Evolutionary conservation across 2,113 vertebrate genomes (phyloP), one percentile per base, ranked within the genome.

Genomic region (Strix uralensis): DNA sequence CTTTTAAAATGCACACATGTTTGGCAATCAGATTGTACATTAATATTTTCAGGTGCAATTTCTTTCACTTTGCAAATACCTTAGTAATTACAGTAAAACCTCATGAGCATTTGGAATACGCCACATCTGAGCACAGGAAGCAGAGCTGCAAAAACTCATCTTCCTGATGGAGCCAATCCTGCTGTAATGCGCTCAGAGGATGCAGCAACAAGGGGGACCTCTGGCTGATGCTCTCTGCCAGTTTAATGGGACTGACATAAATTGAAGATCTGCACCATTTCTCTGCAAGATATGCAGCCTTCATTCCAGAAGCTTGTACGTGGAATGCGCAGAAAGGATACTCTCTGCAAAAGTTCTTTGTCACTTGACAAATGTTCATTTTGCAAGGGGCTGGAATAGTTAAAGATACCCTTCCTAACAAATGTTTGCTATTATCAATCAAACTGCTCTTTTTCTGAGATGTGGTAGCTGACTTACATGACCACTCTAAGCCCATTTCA

Each of bases 1-100:
- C 17, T 94, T 86, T 72, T 61, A 34, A 92, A 92, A 92, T 9
- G 30, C 38, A 93, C 54, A 69, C 18, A 6, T n/a, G 21, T 86
- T 94, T 94, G 86, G 86, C 94, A 86, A 67, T 57, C 57, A 38
- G 61, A 63, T 38, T 36, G n/a, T 11, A 63, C 69, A 83, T 71
- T 83, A 92, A 59, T 59, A 86, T 94, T 89, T 92, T 88, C 94
- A 95, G 88, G 82, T 91, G 86, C 79, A 83, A 73, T 38, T 81
- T 51, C 67, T 86, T 93, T 47, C 62, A 32, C 82, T 96, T 74
- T 86, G 52, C 71, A 88, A 85, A 70, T 77, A 73, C 71, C 75
- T 84, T 62, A 38, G 71, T 94, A 88, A 82, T 59, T 71, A 30
- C 26, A 74, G 19, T 7, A 72, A 91, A 94, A 65, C 17, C 70